Evolutionary conservation across 2,113 vertebrate species (phyloP).

Genomic region (Tympanuchus pallidicinctus): DNA sequence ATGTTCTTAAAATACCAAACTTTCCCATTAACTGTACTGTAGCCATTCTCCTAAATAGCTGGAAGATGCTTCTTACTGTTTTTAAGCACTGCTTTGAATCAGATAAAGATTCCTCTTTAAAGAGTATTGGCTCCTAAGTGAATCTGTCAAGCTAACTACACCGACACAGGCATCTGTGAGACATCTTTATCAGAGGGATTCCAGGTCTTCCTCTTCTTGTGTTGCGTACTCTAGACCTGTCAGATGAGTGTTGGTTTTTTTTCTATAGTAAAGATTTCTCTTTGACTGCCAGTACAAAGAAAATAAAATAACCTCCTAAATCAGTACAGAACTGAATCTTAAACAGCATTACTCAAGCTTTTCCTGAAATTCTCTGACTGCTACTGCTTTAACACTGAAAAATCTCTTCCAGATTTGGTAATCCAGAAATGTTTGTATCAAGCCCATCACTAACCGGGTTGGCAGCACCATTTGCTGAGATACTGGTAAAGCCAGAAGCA

Average conservation of each 20-base stretch:
- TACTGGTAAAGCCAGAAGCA: background rate
- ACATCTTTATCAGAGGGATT: background rate
- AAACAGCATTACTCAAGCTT: background rate
- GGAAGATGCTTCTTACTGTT: background rate
- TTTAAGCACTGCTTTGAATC: background rate
- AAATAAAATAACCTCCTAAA: background rate
- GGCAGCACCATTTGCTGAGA: background rate
- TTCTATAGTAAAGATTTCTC: background rate
- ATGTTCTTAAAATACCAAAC: constrained; percentile 21
- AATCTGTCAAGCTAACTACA: background rate
- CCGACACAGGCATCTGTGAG: background rate
- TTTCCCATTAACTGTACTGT: background rate
- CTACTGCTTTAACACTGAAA: background rate
- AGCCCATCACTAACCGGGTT: background rate
- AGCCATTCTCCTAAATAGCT: background rate
- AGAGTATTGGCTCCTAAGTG: background rate
- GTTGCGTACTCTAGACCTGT: accelerated
- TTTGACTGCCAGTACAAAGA: background rate
- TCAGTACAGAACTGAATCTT: background rate
- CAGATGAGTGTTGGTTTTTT: background rate
- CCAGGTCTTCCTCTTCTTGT: background rate
- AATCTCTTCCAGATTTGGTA: background rate
- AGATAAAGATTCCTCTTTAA: background rate
- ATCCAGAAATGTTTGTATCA: background rate
- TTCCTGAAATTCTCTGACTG: background rate